Evolutionary conservation across 2,113 vertebrate species (phyloP).

Genomic region (Tetraodon nigroviridis): DNA sequence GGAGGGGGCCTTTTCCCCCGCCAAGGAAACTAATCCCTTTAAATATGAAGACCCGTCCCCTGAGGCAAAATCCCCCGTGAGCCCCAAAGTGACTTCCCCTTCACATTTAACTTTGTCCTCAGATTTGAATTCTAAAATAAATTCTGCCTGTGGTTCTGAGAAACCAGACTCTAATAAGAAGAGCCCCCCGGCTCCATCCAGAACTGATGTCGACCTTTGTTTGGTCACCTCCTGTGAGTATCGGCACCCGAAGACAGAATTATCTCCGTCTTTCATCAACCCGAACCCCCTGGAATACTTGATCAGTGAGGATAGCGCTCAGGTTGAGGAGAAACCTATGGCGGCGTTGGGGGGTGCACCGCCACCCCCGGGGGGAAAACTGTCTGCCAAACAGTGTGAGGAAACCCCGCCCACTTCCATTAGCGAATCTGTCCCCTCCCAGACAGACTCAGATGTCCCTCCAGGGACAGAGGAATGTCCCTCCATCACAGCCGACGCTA

Average conservation of each 20-base stretch:
- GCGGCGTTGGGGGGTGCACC: slow-evolving; percentile 78
- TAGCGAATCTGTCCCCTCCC: slow-evolving; percentile 89
- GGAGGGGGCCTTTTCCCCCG: slow-evolving; percentile 40
- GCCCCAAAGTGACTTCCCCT: slow-evolving; percentile 56
- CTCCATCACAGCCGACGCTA: slow-evolving; percentile 94
- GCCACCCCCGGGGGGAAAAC: slow-evolving; percentile 86
- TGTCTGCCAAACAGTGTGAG: slow-evolving; percentile 83
- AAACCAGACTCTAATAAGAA: slow-evolving; percentile 70
- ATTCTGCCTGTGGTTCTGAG: slow-evolving; percentile 52
- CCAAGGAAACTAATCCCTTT: slow-evolving; percentile 65
- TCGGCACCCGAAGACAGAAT: slow-evolving; percentile 92
- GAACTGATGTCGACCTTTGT: slow-evolving; percentile 89
- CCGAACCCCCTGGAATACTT: slow-evolving; percentile 94
- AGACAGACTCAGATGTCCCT: slow-evolving; percentile 91
- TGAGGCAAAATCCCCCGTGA: slow-evolving; percentile 74
- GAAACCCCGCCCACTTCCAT: slow-evolving; percentile 93
- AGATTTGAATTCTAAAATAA: slow-evolving; percentile 32
- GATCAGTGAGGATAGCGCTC: slow-evolving; percentile 79
- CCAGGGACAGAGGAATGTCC: slow-evolving; percentile 94
- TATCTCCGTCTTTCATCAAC: slow-evolving; percentile 96
- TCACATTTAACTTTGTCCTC: slow-evolving; percentile 51
- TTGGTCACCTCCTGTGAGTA: slow-evolving; percentile 91
- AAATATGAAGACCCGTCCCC: slow-evolving; percentile 71
- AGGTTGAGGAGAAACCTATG: slow-evolving; percentile 81
- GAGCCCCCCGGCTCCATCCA: slow-evolving; percentile 72